Conservation (phyloP, 2,888 invertebrate genomes). For the Drosophila birchii region DNA sequence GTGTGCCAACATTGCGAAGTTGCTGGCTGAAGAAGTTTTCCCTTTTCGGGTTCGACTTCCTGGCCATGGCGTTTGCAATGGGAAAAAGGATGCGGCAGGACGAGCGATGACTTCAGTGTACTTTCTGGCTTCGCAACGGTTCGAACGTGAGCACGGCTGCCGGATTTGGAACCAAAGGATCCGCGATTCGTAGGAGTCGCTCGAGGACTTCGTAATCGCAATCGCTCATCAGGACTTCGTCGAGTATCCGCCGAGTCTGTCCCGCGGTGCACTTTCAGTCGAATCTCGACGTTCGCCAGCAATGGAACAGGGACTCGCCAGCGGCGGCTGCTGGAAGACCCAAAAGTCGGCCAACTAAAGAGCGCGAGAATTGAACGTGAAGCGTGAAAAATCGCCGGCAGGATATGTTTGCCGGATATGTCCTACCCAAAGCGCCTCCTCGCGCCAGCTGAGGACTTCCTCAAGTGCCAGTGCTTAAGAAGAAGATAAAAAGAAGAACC, state of each 20-base stretch:
- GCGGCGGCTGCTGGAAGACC: neutral
- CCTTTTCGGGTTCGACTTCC: constrained; percentile 40
- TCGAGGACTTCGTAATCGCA: constrained; percentile 26
- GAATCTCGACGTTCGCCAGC: constrained; percentile 61
- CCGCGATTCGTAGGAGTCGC: constrained; percentile 16
- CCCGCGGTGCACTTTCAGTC: constrained; percentile 60
- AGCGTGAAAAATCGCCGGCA: constrained; percentile 33
- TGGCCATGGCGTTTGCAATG: constrained; percentile 37
- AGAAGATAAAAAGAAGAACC: constrained; percentile 31
- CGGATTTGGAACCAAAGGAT: constrained; percentile 31
- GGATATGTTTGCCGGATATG: constrained; percentile 77
- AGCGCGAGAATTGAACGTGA: constrained; percentile 38
- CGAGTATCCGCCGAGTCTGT: constrained; percentile 23
- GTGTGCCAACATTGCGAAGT: constrained; percentile 51
- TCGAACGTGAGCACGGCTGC: constrained; percentile 65
- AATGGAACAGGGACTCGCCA: constrained; percentile 61
- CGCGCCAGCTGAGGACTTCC: constrained; percentile 32
- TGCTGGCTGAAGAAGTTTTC: constrained; percentile 46
- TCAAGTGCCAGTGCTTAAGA: constrained; percentile 38
- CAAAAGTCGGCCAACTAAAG: constrained; percentile 17
- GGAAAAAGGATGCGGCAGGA: constrained; percentile 78
- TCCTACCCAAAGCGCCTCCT: constrained; percentile 52
- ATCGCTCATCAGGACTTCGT: constrained; percentile 37
- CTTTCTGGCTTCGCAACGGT: constrained; percentile 77
- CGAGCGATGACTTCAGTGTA: constrained; percentile 74